These are phyloP conservation scores for Tiliacea citrago DNA, from an alignment of 2,888 invertebrate species.

Conservation along the genomic window DNA sequence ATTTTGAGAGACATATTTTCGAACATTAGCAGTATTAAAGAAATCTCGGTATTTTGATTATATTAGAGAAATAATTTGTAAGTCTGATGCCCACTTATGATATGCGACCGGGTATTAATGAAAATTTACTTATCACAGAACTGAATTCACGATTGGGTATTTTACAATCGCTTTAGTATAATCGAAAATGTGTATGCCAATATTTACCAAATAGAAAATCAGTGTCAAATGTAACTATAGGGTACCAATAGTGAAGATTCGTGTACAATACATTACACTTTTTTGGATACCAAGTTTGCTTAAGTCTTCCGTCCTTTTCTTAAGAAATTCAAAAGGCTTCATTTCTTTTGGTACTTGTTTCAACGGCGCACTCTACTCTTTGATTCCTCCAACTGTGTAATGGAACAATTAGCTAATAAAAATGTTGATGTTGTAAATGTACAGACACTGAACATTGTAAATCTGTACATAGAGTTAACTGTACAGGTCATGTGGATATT, in stretches of 20 bases:
- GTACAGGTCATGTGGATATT: slow-evolving; percentile 91
- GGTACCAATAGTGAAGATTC: slow-evolving; percentile 83
- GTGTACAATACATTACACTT: slow-evolving; percentile 77
- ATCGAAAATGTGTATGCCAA: slow-evolving; percentile 77
- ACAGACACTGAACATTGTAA: slow-evolving; percentile 75
- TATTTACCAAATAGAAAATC: slow-evolving; percentile 77
- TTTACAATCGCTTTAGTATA: slow-evolving; percentile 75
- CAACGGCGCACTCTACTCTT: slow-evolving; percentile 64
- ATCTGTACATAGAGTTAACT: slow-evolving; percentile 85
- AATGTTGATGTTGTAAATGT: slow-evolving; percentile 75
- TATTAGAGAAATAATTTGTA: slow-evolving; percentile 79
- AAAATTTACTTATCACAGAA: slow-evolving; percentile 72
- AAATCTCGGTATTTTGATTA: slow-evolving; percentile 86
- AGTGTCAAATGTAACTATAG: slow-evolving; percentile 89
- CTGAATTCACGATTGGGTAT: slow-evolving; percentile 75
- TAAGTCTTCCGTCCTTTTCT: slow-evolving; percentile 89
- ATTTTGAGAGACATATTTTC: slow-evolving; percentile 89
- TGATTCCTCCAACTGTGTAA: slow-evolving; percentile 71
- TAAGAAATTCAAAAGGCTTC: slow-evolving; percentile 75
- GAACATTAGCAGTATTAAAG: slow-evolving; percentile 86
- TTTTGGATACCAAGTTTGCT: slow-evolving; percentile 81
- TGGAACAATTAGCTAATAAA: slow-evolving; percentile 74
- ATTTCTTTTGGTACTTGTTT: slow-evolving; percentile 67
- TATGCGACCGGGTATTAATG: slow-evolving; percentile 65
- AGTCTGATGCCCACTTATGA: slow-evolving; percentile 84